Evolutionary conservation across 2,888 invertebrate genomes (phyloP).

Genomic region (Candidula unifasciata): DNA sequence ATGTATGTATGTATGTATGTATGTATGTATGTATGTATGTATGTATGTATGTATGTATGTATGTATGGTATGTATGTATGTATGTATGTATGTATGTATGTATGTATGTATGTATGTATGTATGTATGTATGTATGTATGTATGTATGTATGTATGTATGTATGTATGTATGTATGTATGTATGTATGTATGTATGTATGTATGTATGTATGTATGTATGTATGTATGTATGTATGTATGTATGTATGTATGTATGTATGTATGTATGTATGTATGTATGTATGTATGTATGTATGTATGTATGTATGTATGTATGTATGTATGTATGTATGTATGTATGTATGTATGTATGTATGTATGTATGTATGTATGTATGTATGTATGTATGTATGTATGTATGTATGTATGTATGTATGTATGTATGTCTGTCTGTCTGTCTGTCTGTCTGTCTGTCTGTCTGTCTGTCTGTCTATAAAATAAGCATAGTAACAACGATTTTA

Average conservation of each 20-base stretch:
- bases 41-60: too few relatives aligned
- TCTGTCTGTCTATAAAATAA: slow-evolving; percentile 16
- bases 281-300: slow-evolving; percentile 36
- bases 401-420: too few relatives aligned
- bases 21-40: too few relatives aligned
- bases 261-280: slow-evolving; percentile 22
- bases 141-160: slow-evolving; percentile 24
- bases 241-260: slow-evolving; percentile 39
- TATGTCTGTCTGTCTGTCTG: too few relatives aligned
- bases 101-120: too few relatives aligned
- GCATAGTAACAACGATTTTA: too few relatives aligned
- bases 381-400: too few relatives aligned
- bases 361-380: slow-evolving; percentile 4
- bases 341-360: slow-evolving; percentile 31
- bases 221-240: slow-evolving; percentile 18
- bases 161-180: slow-evolving; percentile 28
- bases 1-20: too few relatives aligned
- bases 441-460: slow-evolving; percentile 23
- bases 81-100: too few relatives aligned
- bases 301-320: slow-evolving; percentile 28
- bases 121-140: too few relatives aligned
- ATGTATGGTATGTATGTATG: too few relatives aligned
- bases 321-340: slow-evolving; percentile 30
- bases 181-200: slow-evolving; percentile 38
- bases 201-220: slow-evolving; percentile 28